A percentile compares a stretch with the other conserved stretches of the same genome.
Evolutionary conservation across 1,140 invertebrate species (phyloP).

Genomic region (Leptoteleia sp.): DNA sequence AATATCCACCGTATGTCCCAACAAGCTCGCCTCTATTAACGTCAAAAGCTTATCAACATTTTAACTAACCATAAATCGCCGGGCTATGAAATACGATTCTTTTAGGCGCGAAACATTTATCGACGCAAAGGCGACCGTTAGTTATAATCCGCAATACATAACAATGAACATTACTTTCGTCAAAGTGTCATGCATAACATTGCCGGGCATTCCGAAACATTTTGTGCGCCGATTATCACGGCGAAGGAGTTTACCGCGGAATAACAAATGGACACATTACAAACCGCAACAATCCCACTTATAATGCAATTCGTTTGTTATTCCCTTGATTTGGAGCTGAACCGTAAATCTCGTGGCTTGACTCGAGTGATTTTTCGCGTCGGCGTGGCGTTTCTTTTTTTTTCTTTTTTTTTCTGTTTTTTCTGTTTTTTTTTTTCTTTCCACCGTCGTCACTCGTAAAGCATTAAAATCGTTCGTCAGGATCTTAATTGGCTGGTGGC

Average conservation of each 20-base stretch:
- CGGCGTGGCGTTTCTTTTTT: conserved; percentile 6
- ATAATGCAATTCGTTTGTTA: conserved; percentile 25
- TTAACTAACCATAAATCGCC: no score
- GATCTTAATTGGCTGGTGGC: conserved; percentile 67
- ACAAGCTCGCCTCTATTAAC: no score
- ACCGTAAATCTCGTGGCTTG: conserved; percentile 38
- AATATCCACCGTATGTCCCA: no score
- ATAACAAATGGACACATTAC: conserved; percentile 37
- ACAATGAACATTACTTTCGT: conserved; percentile 19
- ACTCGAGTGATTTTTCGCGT: conserved; percentile 38
- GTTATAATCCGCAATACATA: no score
- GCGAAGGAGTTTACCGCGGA: conserved; percentile 14
- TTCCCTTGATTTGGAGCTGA: conserved; percentile 11
- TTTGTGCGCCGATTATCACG: conserved; percentile 34
- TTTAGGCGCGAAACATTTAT: no score
- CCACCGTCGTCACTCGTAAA: conserved; percentile 30
- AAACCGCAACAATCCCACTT: conserved; percentile 10
- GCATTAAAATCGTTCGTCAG: conserved; percentile 61
- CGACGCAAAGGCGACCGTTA: no score
- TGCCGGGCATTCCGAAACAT: conserved; percentile 5
- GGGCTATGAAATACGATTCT: no score
- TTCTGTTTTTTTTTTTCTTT: no score
- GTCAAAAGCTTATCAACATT: no score
- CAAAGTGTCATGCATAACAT: conserved; percentile 20
- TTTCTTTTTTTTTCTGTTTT: no score